These are phyloP conservation scores for Bradypus variegatus DNA, from an alignment of 2,797 vertebrate species.

Conservation along the genomic window DNA sequence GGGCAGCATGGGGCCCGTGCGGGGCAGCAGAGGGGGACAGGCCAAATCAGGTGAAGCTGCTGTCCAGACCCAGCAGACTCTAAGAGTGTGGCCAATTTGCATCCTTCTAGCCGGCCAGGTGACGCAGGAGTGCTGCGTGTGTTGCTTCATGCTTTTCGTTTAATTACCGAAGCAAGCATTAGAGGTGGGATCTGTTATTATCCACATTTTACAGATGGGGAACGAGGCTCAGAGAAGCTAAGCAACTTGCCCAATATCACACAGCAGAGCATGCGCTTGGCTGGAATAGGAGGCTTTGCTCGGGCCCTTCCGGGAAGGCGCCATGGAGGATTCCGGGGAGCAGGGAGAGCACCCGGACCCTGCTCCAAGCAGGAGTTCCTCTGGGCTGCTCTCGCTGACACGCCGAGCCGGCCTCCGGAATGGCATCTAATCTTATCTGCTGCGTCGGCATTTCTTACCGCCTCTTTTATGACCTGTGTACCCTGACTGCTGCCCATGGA, in stretches of 20 bases:
- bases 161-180: rapidly evolving
- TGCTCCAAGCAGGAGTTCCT: no score
- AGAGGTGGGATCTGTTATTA: not conserved
- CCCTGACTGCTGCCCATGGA: not conserved
- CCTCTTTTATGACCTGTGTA: slow-evolving; percentile 39
- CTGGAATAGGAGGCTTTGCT: no score
- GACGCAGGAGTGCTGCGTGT: rapidly evolving
- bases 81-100: rapidly evolving
- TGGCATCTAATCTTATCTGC: not conserved
- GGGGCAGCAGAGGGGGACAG: rapidly evolving
- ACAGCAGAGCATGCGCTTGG: not conserved
- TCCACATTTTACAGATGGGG: not conserved
- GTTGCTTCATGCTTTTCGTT: not conserved
- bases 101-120: not conserved
- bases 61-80: rapidly evolving
- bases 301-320: not conserved
- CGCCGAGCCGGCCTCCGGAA: rapidly evolving
- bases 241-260: not conserved
- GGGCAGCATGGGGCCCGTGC: not conserved
- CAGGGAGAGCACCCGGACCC: no score
- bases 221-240: not conserved
- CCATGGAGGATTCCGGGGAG: not conserved
- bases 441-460: not conserved
- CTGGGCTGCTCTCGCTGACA: not conserved
- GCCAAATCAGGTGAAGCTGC: not conserved